Percentiles rank a stretch among this genome's conserved stretches.
Conservation (phyloP, 2,888 invertebrate genomes). For the Gymnoscelis rufifasciata region DNA sequence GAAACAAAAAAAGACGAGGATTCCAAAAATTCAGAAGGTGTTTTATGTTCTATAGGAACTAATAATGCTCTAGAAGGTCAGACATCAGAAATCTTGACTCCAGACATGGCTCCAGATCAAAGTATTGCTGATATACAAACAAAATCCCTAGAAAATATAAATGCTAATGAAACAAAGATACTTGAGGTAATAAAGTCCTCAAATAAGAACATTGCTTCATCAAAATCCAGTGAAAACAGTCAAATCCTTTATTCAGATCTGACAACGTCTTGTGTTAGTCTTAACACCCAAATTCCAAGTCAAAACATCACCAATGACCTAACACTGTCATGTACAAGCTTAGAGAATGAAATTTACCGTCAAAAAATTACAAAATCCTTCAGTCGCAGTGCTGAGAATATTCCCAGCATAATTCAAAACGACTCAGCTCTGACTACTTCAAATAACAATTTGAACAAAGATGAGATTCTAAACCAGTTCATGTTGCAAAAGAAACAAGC, state of each 20-base stretch:
- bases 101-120: constrained; percentile 31
- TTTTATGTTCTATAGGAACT: constrained; percentile 33
- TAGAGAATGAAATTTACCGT: constrained; percentile 42
- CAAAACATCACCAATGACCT: constrained; percentile 37
- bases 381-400: constrained; percentile 64
- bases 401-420: constrained; percentile 37
- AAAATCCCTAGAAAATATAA: constrained; percentile 14
- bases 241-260: neutral
- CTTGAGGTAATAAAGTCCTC: constrained; percentile 3
- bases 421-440: constrained; percentile 27
- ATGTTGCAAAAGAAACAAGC: constrained; percentile 54
- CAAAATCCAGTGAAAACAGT: neutral
- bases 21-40: constrained; percentile 25
- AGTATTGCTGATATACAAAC: constrained; percentile 21
- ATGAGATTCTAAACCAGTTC: constrained; percentile 57
- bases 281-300: constrained; percentile 38
- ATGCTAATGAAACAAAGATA: constrained; percentile 2
- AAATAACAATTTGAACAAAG: constrained; percentile 49
- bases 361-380: constrained; percentile 41
- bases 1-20: constrained; percentile 2
- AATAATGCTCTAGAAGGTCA: constrained; percentile 37
- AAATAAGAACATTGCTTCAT: neutral
- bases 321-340: constrained; percentile 54
- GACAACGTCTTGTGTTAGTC: neutral
- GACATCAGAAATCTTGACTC: constrained; percentile 26